phyloP scores from a whole-genome alignment of 2,888 invertebrate genomes.

The Heliconius erato region DNA sequence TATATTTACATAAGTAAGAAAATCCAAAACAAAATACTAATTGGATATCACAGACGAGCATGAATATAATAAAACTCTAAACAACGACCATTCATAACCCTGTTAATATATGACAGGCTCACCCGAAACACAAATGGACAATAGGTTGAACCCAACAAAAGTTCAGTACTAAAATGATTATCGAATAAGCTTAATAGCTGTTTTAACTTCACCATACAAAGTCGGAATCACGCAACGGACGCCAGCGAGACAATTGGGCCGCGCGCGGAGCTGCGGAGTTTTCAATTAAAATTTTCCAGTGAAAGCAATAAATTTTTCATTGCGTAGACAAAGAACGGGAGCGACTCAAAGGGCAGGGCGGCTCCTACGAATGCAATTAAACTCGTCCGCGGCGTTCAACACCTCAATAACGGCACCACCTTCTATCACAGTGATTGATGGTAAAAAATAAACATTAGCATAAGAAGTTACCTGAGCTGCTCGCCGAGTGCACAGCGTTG shows the following conservation, averaged over 20 bases:
- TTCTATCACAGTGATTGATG: constrained; percentile 62
- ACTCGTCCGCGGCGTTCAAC: constrained; percentile 54
- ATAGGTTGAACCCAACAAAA: constrained; percentile 36
- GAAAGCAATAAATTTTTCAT: constrained; percentile 78
- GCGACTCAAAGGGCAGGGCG: constrained; percentile 59
- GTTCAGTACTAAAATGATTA: constrained; percentile 45
- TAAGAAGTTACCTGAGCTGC: constrained; percentile 62
- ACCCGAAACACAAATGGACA: constrained; percentile 37
- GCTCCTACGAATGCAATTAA: constrained; percentile 61
- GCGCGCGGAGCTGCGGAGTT: constrained; percentile 52
- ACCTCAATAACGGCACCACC: constrained; percentile 52
- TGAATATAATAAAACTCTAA: constrained; percentile 21
- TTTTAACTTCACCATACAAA: constrained; percentile 48
- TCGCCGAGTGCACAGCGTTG: constrained; percentile 77
- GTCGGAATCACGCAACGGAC: constrained; percentile 48
- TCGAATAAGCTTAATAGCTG: constrained; percentile 48
- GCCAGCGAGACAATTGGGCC: constrained; percentile 50
- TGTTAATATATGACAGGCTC: constrained; percentile 26
- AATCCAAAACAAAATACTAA: neutral
- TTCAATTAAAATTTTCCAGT: constrained; percentile 77
- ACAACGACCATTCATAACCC: constrained; percentile 22
- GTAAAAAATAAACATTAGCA: constrained; percentile 73
- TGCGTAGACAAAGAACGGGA: constrained; percentile 67
- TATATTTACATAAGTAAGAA: neutral
- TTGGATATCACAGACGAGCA: constrained; percentile 18